phyloP scores from a whole-genome alignment of 2,113 vertebrate genomes.

The Rhegmatorhina hoffmannsi region DNA sequence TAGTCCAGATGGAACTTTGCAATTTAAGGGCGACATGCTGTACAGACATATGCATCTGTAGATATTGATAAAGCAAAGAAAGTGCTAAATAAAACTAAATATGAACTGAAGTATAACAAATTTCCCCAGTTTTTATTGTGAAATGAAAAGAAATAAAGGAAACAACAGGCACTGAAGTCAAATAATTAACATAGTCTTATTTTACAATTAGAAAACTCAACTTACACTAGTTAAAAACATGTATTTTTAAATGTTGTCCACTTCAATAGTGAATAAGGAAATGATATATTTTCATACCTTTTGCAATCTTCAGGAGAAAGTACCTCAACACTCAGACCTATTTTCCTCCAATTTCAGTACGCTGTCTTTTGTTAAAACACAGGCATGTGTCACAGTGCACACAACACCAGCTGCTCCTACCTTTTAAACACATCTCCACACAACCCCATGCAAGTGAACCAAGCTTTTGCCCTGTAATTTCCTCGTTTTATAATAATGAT shows the following conservation, averaged over 20 bases:
- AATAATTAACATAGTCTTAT: neutral
- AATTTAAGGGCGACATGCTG: neutral
- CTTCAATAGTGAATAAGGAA: neutral
- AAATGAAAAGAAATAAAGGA: neutral
- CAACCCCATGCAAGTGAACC: rapidly evolving
- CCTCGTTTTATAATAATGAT: neutral
- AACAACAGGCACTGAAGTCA: neutral
- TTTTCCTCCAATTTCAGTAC: neutral
- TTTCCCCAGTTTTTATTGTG: neutral
- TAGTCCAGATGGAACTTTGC: neutral
- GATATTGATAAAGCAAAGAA: neutral
- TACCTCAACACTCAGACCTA: neutral
- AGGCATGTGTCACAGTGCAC: rapidly evolving
- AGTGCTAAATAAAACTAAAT: neutral
- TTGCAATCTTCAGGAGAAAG: neutral
- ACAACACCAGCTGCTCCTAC: neutral
- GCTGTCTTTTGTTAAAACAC: neutral
- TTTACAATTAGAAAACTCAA: neutral
- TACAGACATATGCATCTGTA: neutral
- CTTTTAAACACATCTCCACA: neutral
- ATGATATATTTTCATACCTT: neutral
- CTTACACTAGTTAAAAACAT: neutral
- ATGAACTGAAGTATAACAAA: neutral
- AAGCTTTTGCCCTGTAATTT: neutral
- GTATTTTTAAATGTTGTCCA: neutral